Base-by-base conservation (phyloP, 2,888 invertebrate species). In the Ichneumoninae sp. region DNA sequence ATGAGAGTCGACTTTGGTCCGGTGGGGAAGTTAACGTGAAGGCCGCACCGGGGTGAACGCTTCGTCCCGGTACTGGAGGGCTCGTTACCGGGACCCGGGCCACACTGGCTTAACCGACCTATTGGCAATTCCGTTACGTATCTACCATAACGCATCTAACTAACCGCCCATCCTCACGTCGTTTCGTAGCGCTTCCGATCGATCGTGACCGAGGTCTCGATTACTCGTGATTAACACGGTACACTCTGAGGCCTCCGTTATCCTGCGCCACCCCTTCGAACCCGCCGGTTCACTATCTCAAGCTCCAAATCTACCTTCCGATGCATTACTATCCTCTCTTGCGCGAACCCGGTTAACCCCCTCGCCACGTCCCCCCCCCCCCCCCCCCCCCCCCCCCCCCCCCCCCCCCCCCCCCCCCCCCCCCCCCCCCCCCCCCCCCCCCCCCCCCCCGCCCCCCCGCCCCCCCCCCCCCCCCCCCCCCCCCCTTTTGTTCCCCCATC, bases 191-290 rank as follows among this genome's bases (percentile, higher is more conserved):
- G 74, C 75, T 36, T 54, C 60, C 71, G 75, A 86, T 86, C 84
- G 84, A 86, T 84, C 78, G 68, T 72, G 84, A 81, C 83, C 83
- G 76, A 83, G 78, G 79, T 83, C 84, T 76, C 83, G 84, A 83
- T 84, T 84, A 86, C 80, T 76, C 75, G 86, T 84, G 84, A 86
- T 86, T 86, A 86, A 86, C 84, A 80, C 84, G 71, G 80, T 80
- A 52, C 68, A 79, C 54, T 69, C 50, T 19, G 52, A 54, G 22
- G 54, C 19, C 10, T 57, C 22, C 26, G 26, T 57, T 47, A 54
- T 40, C 44, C 30, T 40, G 8, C 26, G 19, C 26, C 57, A 57
- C 57, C 57, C 22, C 57, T 26, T 26, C 57, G 22, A 54, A 22
- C 57, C 57, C 52, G 33, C 52, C 26, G 50, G 19, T 13, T 50